A percentile compares a stretch with the other conserved stretches of the same genome.
Evolutionary conservation across 2,113 vertebrate genomes (phyloP).

Genomic region (Asarcornis scutulata): DNA sequence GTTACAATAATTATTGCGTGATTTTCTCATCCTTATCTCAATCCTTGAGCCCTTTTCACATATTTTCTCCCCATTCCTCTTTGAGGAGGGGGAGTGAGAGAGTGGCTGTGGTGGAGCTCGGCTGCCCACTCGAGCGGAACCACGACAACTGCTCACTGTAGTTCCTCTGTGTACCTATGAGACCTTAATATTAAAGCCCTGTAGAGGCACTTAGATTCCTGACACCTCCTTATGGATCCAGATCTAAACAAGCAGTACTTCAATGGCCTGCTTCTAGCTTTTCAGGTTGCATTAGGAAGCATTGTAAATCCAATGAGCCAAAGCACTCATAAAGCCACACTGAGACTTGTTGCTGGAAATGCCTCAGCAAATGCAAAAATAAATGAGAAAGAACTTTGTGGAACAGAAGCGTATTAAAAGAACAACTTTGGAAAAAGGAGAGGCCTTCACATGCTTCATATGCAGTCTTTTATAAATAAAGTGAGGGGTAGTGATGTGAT

Average conservation of each 20-base stretch:
- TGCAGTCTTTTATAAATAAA: not conserved
- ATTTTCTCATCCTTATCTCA: too few species aligned
- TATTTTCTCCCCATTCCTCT: too few species aligned
- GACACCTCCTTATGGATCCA: not conserved
- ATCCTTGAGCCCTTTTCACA: too few species aligned
- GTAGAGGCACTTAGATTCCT: not conserved
- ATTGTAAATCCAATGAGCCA: not conserved
- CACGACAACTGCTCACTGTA: not conserved
- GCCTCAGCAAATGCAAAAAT: not conserved
- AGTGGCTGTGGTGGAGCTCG: too few species aligned
- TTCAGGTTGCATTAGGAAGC: not conserved
- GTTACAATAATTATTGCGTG: too few species aligned
- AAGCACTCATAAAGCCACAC: not conserved
- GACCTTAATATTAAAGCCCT: not conserved
- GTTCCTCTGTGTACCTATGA: not conserved
- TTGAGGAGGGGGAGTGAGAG: too few species aligned
- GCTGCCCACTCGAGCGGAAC: too few species aligned
- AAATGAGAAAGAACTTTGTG: not conserved
- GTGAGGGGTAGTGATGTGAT: accelerated
- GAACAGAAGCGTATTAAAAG: not conserved
- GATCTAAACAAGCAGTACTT: not conserved
- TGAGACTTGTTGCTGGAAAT: not conserved
- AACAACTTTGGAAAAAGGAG: not conserved
- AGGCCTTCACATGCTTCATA: not conserved
- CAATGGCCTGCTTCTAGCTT: not conserved